phyloP scores from a whole-genome alignment of 2,113 vertebrate genomes.

The Thunnus thynnus region DNA sequence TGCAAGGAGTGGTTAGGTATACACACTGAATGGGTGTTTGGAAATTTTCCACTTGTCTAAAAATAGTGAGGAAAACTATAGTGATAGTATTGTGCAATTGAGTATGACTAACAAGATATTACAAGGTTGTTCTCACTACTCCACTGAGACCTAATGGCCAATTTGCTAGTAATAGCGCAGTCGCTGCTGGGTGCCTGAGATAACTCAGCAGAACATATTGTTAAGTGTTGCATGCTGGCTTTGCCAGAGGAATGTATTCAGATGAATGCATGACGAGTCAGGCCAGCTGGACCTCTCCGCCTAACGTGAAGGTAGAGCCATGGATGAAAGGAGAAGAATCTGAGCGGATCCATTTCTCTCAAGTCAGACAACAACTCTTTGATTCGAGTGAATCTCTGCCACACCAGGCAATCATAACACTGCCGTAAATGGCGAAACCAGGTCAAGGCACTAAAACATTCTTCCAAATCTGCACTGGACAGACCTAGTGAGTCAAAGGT shows the following conservation, averaged over 20 bases:
- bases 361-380: neutral
- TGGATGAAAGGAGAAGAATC: conserved; percentile 30
- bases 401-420: neutral
- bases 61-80: conserved; percentile 30
- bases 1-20: conserved; percentile 31
- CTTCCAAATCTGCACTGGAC: neutral
- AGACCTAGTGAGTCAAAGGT: too few species aligned
- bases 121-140: conserved; percentile 38
- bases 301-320: conserved; percentile 22
- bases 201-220: conserved; percentile 51
- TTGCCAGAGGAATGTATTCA: conserved; percentile 64
- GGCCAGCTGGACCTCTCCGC: conserved; percentile 50
- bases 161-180: conserved; percentile 47
- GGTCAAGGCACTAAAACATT: neutral
- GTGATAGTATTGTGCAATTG: conserved; percentile 14
- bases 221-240: conserved; percentile 53
- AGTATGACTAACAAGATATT: conserved; percentile 45
- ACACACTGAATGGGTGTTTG: neutral
- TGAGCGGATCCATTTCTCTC: conserved; percentile 34
- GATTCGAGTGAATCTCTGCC: conserved; percentile 27
- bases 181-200: conserved; percentile 24
- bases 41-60: conserved; percentile 19
- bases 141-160: conserved; percentile 48
- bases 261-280: conserved; percentile 52
- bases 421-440: conserved; percentile 6